Evolutionary conservation across 2,888 invertebrate species (phyloP), one percentile per base, ranked within the genome.

Genomic region (Drepana falcataria): DNA sequence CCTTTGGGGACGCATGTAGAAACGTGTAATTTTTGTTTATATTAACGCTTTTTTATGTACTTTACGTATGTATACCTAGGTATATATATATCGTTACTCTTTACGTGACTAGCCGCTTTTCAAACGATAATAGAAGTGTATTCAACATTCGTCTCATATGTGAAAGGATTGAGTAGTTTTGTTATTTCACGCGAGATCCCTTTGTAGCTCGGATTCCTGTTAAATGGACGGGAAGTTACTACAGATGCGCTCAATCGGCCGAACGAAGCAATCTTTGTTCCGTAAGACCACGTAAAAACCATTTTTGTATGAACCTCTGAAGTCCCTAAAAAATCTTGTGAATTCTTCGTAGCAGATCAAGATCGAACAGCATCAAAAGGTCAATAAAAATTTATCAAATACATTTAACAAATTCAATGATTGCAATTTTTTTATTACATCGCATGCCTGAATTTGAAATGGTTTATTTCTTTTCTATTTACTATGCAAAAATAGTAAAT

Each of bases 221-320:
- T 87, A 89, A 91, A 91, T 91, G 91, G 89, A 76, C 77, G 79
- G 86, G 91, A 91, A 91, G 91, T 90, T 90, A 91, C 81, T 85
- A 78, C 77, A 70, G 85, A 77, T 83, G 77, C 75, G 85, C 73
- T 84, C 87, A 86, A 89, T 88, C 89, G 87, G 85, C 84, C 88
- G 87, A 78, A 83, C 69, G 69, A 81, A 83, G 72, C 84, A 86
- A 87, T 88, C 87, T 89, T 85, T 87, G 87, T 89, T 87, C 88
- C 84, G 86, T 87, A 83, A 83, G 86, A 79, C 85, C 80, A 82
- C 76, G 77, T 75, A 77, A 78, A 76, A 73, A 73, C 88, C 84
- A 81, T 55, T 68, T 57, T 69, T 58, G 58, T 60, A 61, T 75
- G 87, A 82, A 81, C 79, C 62, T 77, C 65, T 37, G 5, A 3